Base-by-base conservation (phyloP, 1,140 invertebrate genomes). In the Drosophila grimshawi region DNA sequence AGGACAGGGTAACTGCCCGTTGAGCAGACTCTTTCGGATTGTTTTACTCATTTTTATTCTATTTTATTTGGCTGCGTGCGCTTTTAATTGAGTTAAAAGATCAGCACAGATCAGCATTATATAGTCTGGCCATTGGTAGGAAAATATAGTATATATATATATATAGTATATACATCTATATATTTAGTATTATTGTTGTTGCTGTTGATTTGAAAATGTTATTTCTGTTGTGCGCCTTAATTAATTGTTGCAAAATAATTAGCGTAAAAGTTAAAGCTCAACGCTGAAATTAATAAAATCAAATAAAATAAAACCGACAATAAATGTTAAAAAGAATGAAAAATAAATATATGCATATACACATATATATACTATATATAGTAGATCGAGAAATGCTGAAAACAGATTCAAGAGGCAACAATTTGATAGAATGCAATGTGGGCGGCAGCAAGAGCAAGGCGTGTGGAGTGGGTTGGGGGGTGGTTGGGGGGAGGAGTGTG, bases 81-180 rank as follows among this genome's bases (percentile, higher is more conserved):
- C 80, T 86, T 86, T 86, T 88, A 88, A 86, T 86, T 86, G 76
- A 86, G 83, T 88, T 88, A 86, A 86, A 88, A 86, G 83, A 83
- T 86, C 82, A 86, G 71, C 83, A 51, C 71, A 82, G 76, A 85
- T 83, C 81, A 66, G 79, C 70, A 69, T 53, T 53, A 86, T 80
- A 85, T 85, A 77, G 59, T 60, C 41, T 49, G 11, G 35, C 27
- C 29, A 43, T 39, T 43, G 30, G 32, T 39, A 43, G 29, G 29
- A 32, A 7, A 7, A 32, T 19, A 11, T 45, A 66, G 45, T 11
- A 55, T 11, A 56, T n/a, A 63, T 27, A 33, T 10, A 30, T 33
- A 67, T 11, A 45, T 6, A 62, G n/a, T 39, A 52, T 56, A 46
- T 61, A 57, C 53, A 45, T 35, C 3, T 19, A 3, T 67, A 46